Evolutionary conservation across 1,140 invertebrate genomes (phyloP), one percentile per base, ranked within the genome.

Genomic region (Reticulitermes speratus): DNA sequence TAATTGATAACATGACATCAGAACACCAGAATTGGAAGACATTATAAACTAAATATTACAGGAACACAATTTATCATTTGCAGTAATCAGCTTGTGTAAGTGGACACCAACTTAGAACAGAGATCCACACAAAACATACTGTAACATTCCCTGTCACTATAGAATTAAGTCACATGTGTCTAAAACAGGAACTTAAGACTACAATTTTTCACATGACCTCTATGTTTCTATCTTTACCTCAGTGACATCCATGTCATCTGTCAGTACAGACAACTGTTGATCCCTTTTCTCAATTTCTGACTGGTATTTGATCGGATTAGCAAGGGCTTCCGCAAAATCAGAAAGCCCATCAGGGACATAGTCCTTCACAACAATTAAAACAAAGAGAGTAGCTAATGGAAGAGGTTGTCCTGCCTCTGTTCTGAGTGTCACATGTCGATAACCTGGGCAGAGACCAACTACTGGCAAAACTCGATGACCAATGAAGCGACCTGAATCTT

Each of bases 221-320:
- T 55, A 55, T 21, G 19, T 2, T 19, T 21, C 5, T 55, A 21
- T 55, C 52, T n/a, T 52, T 84, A 84, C 83, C 83, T 84, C 86
- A 23, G 84, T 84, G 7, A 52, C 75, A n/a, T 86, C 86, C 9
- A 86, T n/a, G 83, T 96, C 96, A 88, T 98, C 97, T 0, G 96
- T 98, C 87, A 99, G 93, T 86, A 98, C 96, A 0, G 96, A 95
- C 87, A 99, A 92, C 90, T 99, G 98, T 89, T 98, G 96, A 38
- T 96, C 95, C 44, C 98, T 94, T 90, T 98, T 99, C 89, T 99
- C 97, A 87, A 96, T 90, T 91, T 98, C 96, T 89, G 96, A 98
- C 90, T 99, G 97, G 91, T 98, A 99, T 90, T 99, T 98, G 87
- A 99, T 98, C 0, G 98, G 99, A 92, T 99, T 99, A 19, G 98